Evolutionary conservation across 2,888 invertebrate genomes (phyloP), one percentile per base, ranked within the genome.

Genomic region (Campoletis raptor): DNA sequence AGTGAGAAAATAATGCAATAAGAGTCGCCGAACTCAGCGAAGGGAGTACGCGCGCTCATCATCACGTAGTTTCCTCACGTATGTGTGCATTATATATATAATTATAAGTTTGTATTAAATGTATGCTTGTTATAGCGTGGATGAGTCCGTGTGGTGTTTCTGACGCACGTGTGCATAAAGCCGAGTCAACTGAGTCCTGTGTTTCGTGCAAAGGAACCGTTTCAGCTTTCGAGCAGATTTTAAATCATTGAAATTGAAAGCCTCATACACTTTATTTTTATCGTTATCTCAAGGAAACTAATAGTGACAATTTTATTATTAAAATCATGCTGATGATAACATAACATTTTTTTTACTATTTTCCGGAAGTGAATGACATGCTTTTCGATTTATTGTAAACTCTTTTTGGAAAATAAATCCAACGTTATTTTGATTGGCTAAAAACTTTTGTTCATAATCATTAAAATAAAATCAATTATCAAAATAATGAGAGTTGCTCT

Each of bases 21-120:
- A 70, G 80, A 80, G 79, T 70, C 70, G 79, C 70, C 72, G 80
- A 70, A 70, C 80, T 80, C 80, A 36, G 45, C 24, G 80, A 30
- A 72, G 64, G 40, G 79, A 70, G 36, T 45, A 79, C 52, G 42
- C 72, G 61, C 64, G 73, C 54, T 81, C 74, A 72, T 81, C 81
- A 74, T 81, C 74, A 45, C 64, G n/a, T 52, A 81, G 73, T 81
- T 74, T 54, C 12, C n/a, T 21, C 81, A 54, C 81, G 81, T 74
- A 74, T 15, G 77, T 67, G 37, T 37, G 21, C 52, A 66, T 66
- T 66, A 9, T 24, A 18, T 36, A n/a, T 36, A 7, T 37, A 21
- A 52, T 37, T 30, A 61, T 66, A 54, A 21, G 48, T 77, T 21
- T 52, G 48, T 48, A 48, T 66, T 48, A 18, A 21, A 24, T 12